phyloP scores from a whole-genome alignment of 2,113 vertebrate genomes.

The Plecotus auritus region DNA sequence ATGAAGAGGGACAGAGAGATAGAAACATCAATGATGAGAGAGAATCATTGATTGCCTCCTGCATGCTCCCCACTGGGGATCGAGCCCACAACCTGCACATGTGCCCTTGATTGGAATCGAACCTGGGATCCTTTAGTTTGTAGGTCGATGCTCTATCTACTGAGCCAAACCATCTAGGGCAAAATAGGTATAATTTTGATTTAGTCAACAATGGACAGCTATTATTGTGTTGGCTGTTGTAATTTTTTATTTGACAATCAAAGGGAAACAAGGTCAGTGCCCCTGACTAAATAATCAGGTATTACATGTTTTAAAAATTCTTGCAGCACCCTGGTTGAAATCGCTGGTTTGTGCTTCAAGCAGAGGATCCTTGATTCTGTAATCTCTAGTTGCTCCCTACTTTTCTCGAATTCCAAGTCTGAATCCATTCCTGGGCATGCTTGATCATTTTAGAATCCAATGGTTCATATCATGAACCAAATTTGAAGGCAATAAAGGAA shows the following conservation, averaged over 20 bases:
- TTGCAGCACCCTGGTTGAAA: neutral
- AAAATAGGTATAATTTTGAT: neutral
- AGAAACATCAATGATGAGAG: too few species aligned
- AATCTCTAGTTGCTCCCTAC: neutral
- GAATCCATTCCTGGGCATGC: neutral
- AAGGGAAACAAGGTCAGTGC: neutral
- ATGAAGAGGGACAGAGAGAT: too few species aligned
- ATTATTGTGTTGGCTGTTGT: too few species aligned
- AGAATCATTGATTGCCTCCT: too few species aligned
- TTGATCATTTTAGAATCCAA: neutral
- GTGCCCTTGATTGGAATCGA: too few species aligned
- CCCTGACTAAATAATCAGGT: neutral
- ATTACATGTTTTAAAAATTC: neutral
- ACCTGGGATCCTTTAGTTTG: too few species aligned
- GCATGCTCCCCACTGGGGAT: too few species aligned
- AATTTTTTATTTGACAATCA: neutral
- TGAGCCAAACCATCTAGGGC: too few species aligned
- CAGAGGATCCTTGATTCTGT: neutral
- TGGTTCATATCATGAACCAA: neutral
- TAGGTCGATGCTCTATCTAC: too few species aligned
- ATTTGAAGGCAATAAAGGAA: slow-evolving; percentile 16
- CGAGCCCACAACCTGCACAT: too few species aligned
- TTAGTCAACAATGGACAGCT: neutral
- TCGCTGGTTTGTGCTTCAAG: neutral
- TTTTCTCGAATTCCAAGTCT: neutral